phyloP scores from a whole-genome alignment of 92 coral and sea anemone genomes.

The Epizoanthus rinbou region DNA sequence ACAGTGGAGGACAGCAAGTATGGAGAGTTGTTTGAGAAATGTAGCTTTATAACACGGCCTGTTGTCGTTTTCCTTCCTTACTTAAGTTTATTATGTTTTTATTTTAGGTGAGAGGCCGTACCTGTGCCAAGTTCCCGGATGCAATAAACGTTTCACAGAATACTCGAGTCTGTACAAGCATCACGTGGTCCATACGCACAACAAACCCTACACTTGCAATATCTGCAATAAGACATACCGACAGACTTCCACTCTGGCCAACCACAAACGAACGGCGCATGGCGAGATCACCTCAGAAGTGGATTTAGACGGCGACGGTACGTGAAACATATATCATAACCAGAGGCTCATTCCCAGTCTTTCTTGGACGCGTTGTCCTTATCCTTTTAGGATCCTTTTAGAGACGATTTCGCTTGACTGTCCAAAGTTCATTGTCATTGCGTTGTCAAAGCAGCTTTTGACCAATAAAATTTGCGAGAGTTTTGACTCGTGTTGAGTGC shows the following conservation, averaged over 20 bases:
- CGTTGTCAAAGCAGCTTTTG: no score
- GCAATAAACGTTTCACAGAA: constrained; percentile 97
- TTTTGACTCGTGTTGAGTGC: no score
- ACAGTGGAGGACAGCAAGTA: no score
- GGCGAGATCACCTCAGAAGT: constrained; percentile 81
- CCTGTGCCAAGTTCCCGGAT: constrained; percentile 95
- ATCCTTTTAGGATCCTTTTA: no score
- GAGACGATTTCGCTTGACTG: no score
- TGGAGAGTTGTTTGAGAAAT: no score
- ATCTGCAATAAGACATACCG: constrained; percentile 97
- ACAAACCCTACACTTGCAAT: constrained; percentile 96
- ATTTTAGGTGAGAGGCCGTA: constrained; percentile 92
- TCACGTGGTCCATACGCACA: constrained; percentile 98
- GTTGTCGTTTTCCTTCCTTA: no score
- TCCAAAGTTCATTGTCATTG: no score
- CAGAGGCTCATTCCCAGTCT: no score
- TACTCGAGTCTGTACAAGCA: constrained; percentile 97
- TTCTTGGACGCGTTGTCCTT: no score
- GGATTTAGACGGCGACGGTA: constrained; percentile 62
- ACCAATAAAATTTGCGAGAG: no score
- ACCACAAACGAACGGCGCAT: constrained; percentile 97
- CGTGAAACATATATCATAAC: background rate
- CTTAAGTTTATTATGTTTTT: background rate
- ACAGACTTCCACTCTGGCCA: constrained; percentile 98
- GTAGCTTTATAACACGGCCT: no score